Evolutionary conservation across 2,797 vertebrate species (phyloP).

Genomic region (Poecilia picta): DNA sequence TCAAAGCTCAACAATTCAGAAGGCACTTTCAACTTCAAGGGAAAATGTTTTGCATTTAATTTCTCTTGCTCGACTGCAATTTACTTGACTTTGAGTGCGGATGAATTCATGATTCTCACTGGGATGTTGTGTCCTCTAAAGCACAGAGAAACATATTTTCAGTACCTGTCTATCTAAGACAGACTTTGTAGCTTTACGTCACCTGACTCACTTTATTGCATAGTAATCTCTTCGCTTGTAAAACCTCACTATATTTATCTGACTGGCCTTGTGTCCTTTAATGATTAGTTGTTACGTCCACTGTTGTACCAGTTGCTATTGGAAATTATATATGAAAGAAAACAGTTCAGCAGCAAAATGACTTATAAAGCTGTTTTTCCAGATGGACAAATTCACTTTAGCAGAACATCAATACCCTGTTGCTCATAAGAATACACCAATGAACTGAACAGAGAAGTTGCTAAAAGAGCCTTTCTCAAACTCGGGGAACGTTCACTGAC

Average conservation of each 20-base stretch:
- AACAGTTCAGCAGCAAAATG: neutral
- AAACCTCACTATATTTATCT: too few species aligned
- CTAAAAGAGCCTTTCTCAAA: neutral
- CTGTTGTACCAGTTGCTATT: neutral
- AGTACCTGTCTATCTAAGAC: too few species aligned
- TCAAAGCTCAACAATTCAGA: conserved; percentile 10
- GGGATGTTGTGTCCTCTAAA: too few species aligned
- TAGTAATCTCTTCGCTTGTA: too few species aligned
- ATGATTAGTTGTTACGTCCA: neutral
- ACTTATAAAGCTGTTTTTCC: neutral
- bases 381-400: neutral
- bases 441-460: neutral
- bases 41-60: neutral
- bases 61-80: conserved; percentile 31
- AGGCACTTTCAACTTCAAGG: conserved; percentile 7
- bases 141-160: too few species aligned
- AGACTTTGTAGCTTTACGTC: neutral
- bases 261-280: neutral
- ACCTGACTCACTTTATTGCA: too few species aligned
- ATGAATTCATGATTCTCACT: too few species aligned
- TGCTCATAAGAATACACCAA: neutral
- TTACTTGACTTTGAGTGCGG: neutral
- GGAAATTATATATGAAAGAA: neutral
- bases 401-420: neutral
- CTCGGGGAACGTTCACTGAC: neutral